phyloP scores from a whole-genome alignment of 2,113 vertebrate species.

The Pseudopipra pipra region DNA sequence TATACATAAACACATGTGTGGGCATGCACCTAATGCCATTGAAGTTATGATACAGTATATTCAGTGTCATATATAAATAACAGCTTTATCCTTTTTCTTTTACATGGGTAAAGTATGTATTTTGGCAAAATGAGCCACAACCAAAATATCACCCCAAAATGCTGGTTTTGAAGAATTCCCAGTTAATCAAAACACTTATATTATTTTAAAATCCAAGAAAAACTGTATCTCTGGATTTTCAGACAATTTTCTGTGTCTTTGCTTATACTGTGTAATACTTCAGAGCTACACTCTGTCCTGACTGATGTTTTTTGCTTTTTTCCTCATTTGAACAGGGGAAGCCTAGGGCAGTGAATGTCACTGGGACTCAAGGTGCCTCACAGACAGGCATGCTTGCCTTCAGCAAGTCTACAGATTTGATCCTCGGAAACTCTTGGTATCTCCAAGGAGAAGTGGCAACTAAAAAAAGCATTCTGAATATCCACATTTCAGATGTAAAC shows the following conservation, averaged over 20 bases:
- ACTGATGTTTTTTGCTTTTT: slow-evolving; percentile 37
- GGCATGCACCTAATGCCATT: background rate
- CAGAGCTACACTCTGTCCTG: slow-evolving; percentile 15
- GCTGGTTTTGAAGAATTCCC: background rate
- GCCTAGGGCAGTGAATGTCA: slow-evolving; percentile 58
- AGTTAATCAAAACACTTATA: background rate
- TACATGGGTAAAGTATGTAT: background rate
- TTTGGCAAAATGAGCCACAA: background rate
- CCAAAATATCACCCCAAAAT: background rate
- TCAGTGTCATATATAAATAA: background rate
- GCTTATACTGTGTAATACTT: background rate
- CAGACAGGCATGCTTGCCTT: slow-evolving; percentile 50
- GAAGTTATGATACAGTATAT: background rate
- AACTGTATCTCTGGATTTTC: background rate
- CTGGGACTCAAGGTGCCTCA: slow-evolving; percentile 55
- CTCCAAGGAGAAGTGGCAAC: slow-evolving; percentile 2
- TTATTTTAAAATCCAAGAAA: background rate
- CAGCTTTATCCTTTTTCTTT: background rate
- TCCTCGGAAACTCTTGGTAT: background rate
- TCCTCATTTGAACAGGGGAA: slow-evolving; percentile 18
- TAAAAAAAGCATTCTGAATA: background rate
- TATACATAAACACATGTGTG: background rate
- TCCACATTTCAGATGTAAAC: background rate
- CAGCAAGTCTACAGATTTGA: slow-evolving; percentile 47
- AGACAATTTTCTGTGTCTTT: background rate